phyloP scores from a whole-genome alignment of 1,140 invertebrate species.

The Bombus polaris region DNA sequence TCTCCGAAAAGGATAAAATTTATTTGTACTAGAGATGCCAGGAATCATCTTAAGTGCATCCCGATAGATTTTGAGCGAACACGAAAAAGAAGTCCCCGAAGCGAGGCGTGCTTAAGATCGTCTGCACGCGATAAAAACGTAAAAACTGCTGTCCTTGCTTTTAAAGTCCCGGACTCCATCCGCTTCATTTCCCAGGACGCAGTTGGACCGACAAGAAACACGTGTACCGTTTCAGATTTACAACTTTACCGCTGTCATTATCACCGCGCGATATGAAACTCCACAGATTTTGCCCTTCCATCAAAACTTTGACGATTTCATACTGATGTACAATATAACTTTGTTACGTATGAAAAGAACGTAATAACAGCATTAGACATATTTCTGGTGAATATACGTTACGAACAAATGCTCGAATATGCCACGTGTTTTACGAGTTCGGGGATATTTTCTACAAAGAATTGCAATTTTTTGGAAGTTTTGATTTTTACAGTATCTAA shows the following conservation, averaged over 20 bases:
- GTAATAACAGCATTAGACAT: not conserved
- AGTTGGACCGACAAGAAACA: slow-evolving; percentile 1
- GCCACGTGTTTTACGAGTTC: not conserved
- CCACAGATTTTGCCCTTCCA: not conserved
- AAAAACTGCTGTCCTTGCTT: slow-evolving; percentile 44
- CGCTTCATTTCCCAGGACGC: slow-evolving; percentile 51
- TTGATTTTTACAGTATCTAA: not conserved
- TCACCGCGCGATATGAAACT: slow-evolving; percentile 19
- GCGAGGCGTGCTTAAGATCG: slow-evolving; percentile 18
- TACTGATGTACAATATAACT: not conserved
- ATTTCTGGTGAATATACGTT: not conserved
- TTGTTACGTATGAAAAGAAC: no score
- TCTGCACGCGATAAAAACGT: slow-evolving; percentile 47
- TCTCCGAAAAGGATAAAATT: not conserved
- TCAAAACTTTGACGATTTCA: not conserved
- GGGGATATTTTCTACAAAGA: not conserved
- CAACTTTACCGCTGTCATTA: slow-evolving; percentile 7
- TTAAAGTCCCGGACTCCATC: slow-evolving; percentile 25
- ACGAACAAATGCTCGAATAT: not conserved
- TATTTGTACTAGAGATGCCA: not conserved
- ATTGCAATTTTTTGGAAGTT: no score
- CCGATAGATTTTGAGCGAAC: slow-evolving; percentile 13
- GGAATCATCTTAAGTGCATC: not conserved
- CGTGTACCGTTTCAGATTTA: slow-evolving; percentile 41
- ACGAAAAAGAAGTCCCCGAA: not conserved